These are phyloP conservation scores for Mythimna albipuncta DNA, from an alignment of 2,888 invertebrate species.

Conservation along the genomic window DNA sequence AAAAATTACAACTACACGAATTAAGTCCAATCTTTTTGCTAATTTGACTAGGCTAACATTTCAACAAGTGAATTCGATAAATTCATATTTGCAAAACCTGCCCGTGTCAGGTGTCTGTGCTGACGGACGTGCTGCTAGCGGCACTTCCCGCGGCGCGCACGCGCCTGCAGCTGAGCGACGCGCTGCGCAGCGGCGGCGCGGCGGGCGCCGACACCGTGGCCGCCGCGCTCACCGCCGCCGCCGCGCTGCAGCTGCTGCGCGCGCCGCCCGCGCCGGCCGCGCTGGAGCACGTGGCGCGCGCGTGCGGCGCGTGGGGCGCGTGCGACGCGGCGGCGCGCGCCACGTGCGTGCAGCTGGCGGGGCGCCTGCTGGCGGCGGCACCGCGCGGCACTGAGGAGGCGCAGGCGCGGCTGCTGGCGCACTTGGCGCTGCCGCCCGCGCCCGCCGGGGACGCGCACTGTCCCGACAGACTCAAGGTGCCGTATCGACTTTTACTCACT, in stretches of 20 bases:
- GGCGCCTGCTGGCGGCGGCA: slow-evolving; percentile 39
- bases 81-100: not conserved
- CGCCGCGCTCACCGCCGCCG: slow-evolving; percentile 22
- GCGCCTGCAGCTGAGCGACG: slow-evolving; percentile 57
- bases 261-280: slow-evolving; percentile 42
- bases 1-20: too few species aligned
- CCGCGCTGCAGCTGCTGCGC: slow-evolving; percentile 33
- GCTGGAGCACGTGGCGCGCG: slow-evolving; percentile 17
- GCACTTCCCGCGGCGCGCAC: slow-evolving; percentile 38
- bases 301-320: slow-evolving; percentile 42
- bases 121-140: slow-evolving; percentile 32
- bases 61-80: too few species aligned
- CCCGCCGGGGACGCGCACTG: slow-evolving; percentile 26
- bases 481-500: not conserved
- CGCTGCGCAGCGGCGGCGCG: slow-evolving; percentile 56
- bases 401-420: slow-evolving; percentile 37
- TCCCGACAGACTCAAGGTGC: slow-evolving; percentile 52
- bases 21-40: too few species aligned
- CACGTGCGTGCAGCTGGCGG: slow-evolving; percentile 42
- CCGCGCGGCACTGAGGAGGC: too few species aligned
- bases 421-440: slow-evolving; percentile 52
- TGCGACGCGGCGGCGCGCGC: slow-evolving; percentile 35
- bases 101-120: slow-evolving; percentile 23
- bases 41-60: too few species aligned
- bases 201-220: slow-evolving; percentile 45